phyloP scores from a whole-genome alignment of 2,888 invertebrate species.

The Pseudoips prasinana region DNA sequence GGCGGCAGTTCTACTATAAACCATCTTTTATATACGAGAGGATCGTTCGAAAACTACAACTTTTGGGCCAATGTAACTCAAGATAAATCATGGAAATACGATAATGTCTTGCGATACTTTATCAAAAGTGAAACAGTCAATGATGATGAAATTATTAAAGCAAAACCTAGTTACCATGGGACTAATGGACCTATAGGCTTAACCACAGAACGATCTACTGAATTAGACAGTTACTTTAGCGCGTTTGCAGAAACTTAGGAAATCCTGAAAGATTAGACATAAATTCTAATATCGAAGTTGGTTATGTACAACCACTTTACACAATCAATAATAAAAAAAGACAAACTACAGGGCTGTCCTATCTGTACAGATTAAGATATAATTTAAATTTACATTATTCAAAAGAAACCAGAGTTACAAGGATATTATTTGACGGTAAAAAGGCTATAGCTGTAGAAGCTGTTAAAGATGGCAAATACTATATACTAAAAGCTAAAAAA shows the following conservation, averaged over 20 bases:
- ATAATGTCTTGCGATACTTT: constrained; percentile 14
- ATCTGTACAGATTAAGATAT: constrained; percentile 10
- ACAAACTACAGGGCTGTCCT: constrained; percentile 18
- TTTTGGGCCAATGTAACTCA: constrained; percentile 10
- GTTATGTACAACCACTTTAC: constrained; percentile 14
- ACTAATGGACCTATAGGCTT: constrained; percentile 18
- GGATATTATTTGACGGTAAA: constrained; percentile 16
- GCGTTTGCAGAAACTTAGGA: constrained; percentile 23
- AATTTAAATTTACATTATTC: constrained; percentile 17
- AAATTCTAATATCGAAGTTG: constrained; percentile 9
- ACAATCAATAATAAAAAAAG: constrained; percentile 11
- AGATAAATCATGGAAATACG: constrained; percentile 16
- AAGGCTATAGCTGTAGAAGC: constrained; percentile 18
- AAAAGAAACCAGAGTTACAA: constrained; percentile 19
- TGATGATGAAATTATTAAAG: constrained; percentile 6
- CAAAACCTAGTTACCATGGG: constrained; percentile 15
- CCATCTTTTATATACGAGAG: constrained; percentile 10
- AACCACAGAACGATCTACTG: constrained; percentile 8
- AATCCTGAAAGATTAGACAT: constrained; percentile 16
- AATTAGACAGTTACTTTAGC: constrained; percentile 6
- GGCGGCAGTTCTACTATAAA: constrained; percentile 18
- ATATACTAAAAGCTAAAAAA: constrained; percentile 16
- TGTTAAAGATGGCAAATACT: constrained; percentile 5
- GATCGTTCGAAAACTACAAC: constrained; percentile 4
- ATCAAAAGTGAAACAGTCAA: constrained; percentile 10